Evolutionary conservation across 2,797 vertebrate genomes (phyloP), one percentile per base, ranked within the genome.

Genomic region (Eidolon dupreanum): DNA sequence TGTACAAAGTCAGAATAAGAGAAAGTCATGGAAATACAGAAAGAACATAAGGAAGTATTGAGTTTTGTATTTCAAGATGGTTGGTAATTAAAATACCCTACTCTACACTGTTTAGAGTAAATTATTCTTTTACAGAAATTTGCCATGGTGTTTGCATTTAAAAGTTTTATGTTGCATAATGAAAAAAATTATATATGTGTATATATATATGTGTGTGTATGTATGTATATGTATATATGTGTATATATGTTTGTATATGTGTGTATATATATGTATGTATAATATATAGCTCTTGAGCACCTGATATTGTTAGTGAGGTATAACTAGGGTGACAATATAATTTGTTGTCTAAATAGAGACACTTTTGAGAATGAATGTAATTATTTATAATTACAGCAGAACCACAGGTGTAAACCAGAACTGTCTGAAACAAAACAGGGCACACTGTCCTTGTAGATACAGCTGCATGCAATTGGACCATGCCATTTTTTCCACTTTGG

Each of bases 291-390:
- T 93, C 59, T 49, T 82, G 26, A 96, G 38, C 88, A 95, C 83
- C 82, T 97, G 88, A 83, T 61, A 89, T 91, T 97, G 89, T 93
- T 96, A 93, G 59, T 63, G 65, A 96, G 19, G 43, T 96, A 70
- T 77, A 92, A 87, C 92, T 90, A 83, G 1, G 8, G 46, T 96
- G 59, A 95, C 91, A 91, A 86, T 88, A 49, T 87, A 88, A 95
- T 90, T 97, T 95, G 93, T 73, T 0, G 4, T 96, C 59, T 41
- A 96, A 90, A 92, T 65, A 86, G 59, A 85, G 81, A 93, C 81
- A 95, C 41, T 97, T 97, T 88, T 94, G 71, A 92, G 75, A 96
- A 93, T 94, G 75, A 87, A 95, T 70, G 61, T 92, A 94, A 96
- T 94, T 94, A 92, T 84, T 95, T 87, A 90, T 84, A 94, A 92